Conservation (phyloP, 2,113 vertebrate species). For the Gadus macrocephalus region DNA sequence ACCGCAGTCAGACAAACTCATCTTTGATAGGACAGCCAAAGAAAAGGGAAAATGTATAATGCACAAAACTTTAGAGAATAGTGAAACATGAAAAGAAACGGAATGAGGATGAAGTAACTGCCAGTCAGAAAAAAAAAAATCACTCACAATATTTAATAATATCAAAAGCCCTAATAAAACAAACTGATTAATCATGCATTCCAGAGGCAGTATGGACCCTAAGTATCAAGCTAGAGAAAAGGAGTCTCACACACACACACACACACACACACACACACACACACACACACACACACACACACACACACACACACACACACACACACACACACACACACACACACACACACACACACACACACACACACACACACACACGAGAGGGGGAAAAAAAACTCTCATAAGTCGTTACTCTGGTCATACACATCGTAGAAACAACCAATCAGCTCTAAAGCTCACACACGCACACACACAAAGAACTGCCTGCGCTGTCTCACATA, state of each 20-base stretch:
- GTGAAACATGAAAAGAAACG: conserved; percentile 27
- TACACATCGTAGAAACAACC: conserved; percentile 47
- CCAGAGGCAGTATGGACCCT: conserved; percentile 59
- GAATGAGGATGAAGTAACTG: conserved; percentile 83
- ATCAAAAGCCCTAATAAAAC: conserved; percentile 14
- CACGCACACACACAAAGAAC: conserved; percentile 36
- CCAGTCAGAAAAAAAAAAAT: conserved; percentile 66
- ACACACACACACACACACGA: conserved; percentile 50
- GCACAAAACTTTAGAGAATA: conserved; percentile 44
- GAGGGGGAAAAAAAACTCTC: conserved; percentile 53
- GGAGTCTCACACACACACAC: conserved; percentile 38
- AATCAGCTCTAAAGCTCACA: conserved; percentile 28
- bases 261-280: conserved; percentile 38
- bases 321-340: conserved; percentile 47
- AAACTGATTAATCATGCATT: conserved; percentile 37
- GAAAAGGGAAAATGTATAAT: conserved; percentile 43
- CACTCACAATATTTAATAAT: conserved; percentile 40
- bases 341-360: conserved; percentile 45
- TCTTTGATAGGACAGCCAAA: conserved; percentile 72
- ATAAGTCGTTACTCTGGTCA: conserved; percentile 44
- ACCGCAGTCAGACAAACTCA: conserved; percentile 64
- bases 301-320: conserved; percentile 42
- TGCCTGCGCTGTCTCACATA: not conserved
- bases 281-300: conserved; percentile 42
- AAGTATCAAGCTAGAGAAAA: conserved; percentile 62